phyloP scores from a whole-genome alignment of 2,888 invertebrate genomes.

The Eledona agricola region DNA sequence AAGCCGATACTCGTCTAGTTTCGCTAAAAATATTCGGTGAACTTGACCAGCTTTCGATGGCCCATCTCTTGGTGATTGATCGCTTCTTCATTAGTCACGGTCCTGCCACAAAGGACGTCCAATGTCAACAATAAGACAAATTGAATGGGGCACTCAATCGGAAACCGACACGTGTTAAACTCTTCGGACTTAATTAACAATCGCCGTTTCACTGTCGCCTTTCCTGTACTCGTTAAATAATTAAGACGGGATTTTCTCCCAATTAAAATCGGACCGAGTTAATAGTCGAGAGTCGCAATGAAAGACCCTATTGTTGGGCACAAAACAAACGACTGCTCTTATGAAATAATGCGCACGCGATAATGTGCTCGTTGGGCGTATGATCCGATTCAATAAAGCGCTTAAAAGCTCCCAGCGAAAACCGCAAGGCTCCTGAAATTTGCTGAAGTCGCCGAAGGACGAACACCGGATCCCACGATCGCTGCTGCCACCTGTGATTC shows the following conservation, averaged over 20 bases:
- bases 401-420: constrained; percentile 32
- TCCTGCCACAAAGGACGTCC: constrained; percentile 31
- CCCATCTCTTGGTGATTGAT: constrained; percentile 26
- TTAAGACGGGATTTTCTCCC: constrained; percentile 51
- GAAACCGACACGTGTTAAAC: constrained; percentile 28
- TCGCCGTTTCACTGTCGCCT: constrained; percentile 2
- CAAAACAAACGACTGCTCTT: constrained; percentile 58
- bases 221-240: constrained; percentile 22
- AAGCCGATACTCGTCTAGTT: constrained; percentile 29
- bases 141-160: constrained; percentile 30
- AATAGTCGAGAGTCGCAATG: constrained; percentile 55
- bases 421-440: background rate
- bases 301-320: constrained; percentile 56
- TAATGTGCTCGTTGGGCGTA: constrained; percentile 57
- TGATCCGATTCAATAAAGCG: constrained; percentile 57
- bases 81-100: constrained; percentile 35
- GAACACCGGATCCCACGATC: background rate
- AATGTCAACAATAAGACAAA: constrained; percentile 38
- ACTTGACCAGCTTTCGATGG: constrained; percentile 34
- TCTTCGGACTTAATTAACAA: constrained; percentile 29
- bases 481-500: constrained; percentile 12
- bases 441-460: constrained; percentile 1
- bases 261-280: constrained; percentile 50
- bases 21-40: constrained; percentile 33
- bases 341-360: constrained; percentile 58